A percentile compares a stretch with the other conserved stretches of the same genome.
Evolutionary conservation across 2,888 invertebrate genomes (phyloP).

Genomic region (Patella caerulea): DNA sequence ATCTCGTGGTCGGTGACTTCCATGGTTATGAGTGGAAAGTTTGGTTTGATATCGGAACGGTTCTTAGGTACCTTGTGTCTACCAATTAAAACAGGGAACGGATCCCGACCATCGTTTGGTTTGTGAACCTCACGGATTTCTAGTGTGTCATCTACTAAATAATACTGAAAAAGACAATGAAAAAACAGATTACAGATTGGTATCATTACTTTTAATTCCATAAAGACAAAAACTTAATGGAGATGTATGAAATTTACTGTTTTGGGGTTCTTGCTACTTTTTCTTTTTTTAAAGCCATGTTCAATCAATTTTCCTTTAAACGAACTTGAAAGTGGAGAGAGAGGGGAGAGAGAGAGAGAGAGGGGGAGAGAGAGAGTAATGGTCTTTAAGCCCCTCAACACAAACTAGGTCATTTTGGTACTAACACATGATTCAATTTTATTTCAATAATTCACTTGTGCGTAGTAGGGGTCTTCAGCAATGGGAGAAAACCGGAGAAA

Average conservation of each 20-base stretch:
- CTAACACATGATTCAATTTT: no score
- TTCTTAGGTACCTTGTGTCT: slow-evolving; percentile 78
- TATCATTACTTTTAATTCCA: not conserved
- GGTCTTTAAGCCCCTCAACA: no score
- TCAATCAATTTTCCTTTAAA: no score
- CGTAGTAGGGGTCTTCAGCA: no score
- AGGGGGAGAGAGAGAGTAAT: no score
- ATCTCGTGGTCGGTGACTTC: slow-evolving; percentile 82
- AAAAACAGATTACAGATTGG: not conserved
- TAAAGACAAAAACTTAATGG: not conserved
- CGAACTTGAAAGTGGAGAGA: no score
- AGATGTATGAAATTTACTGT: not conserved
- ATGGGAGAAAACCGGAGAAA: no score
- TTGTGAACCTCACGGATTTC: slow-evolving; percentile 83
- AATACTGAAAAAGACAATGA: slow-evolving; percentile 75
- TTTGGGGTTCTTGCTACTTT: not conserved
- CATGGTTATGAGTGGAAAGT: slow-evolving; percentile 76
- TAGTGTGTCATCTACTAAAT: slow-evolving; percentile 85
- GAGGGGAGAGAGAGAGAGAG: no score
- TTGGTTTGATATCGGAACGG: slow-evolving; percentile 61
- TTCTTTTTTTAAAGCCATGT: not conserved
- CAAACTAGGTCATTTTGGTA: no score
- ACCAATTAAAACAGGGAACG: slow-evolving; percentile 81
- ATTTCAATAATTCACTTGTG: no score
- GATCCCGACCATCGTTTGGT: slow-evolving; percentile 83